Evolutionary conservation across 2,113 vertebrate genomes (phyloP), one percentile per base, ranked within the genome.

Genomic region (Archocentrus centrarchus): DNA sequence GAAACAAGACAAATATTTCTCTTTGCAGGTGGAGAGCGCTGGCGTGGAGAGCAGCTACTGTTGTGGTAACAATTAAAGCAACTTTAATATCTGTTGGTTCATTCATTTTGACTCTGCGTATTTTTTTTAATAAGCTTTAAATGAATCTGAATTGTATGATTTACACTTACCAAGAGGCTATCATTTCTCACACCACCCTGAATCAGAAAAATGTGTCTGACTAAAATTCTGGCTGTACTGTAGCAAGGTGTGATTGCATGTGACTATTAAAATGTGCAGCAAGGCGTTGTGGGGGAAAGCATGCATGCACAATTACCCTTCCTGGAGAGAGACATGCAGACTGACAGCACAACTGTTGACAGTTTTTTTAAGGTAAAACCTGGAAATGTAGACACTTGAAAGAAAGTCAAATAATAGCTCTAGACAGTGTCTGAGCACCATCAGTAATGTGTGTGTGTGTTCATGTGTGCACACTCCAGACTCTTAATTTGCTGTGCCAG

Each of bases 401-500:
- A 75, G 77, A 20, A 75, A 77, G 53, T 59, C 39, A 63, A 79
- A 68, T 11, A 70, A 30, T 62, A 73, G 30, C 53, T 79, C 60
- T 3, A 59, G 75, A 81, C 41, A 35, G 17, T 77, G 37, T 66
- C 58, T 14, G 37, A 75, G 81, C 9, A 27, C 63, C 27, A 11
- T 64, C 37, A 47, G 39, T 20, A 81, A 77, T 81, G 47, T 77
- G 64, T 89, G 73, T 82, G 64, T 80, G 60, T 88, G 77, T 82
- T 60, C 76, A 59, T 63, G 39, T 60, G 59, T 59, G 61, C 18
- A 39, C n/a, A 20, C 35, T 68, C 63, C 70, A 86, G 66, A 84
- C 75, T 79, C 79, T 84, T 87, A 79, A 87, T 84, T 85, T 77
- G 79, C 64, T 75, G 75, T 81, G 64, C 78, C n/a, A 70, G 62